Evolutionary conservation across 2,113 vertebrate genomes (phyloP), one percentile per base, ranked within the genome.

Genomic region (Pseudois nayaur): DNA sequence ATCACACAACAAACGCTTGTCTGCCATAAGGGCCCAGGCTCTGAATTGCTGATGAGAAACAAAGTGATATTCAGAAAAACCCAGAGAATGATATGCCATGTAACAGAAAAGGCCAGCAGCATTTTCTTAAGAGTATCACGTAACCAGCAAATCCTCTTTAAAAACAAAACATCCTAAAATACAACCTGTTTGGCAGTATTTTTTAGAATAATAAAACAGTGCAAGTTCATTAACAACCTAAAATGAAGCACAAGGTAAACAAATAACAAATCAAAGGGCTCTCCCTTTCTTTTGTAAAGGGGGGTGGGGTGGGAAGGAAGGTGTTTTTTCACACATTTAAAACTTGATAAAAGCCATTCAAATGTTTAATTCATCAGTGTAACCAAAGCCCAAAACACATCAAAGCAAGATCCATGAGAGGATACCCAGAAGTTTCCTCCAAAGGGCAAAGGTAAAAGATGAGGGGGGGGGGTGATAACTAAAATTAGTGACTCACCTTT

Each of bases 401-500:
- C 97, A 98, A 98, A 97, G 98, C 85, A 85, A 62, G 84, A 89
- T 67, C 94, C 94, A 89, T 86, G 90, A 92, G 87, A 15, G 3
- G 55, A 57, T 89, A 96, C 82, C 94, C 89, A 91, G 74, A 87
- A 92, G 21, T 87, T 93, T 82, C 64, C 76, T 95, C 96, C 79
- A 78, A 95, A 64, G 40, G 64, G 43, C 36, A 91, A 50, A 79
- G 60, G 89, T 93, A 92, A 96, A 89, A 93, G 27, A 40, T 40
- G 0, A 4, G 10, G n/a, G n/a, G 17, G 55, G 29, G 23, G 9
- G 87, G 87, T 25, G 3, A 79, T 31, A 79, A 10, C 16, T 98
- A 98, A 98, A 99, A 98, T 98, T 96, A 98, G 98, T 98, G 97
- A 97, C 97, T 98, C 96, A 95, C 93, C 90, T 98, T 98, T 96